Percentiles rank a stretch among this genome's conserved stretches.
phyloP scores from a whole-genome alignment of 2,797 vertebrate genomes.

The Phrynocephalus forsythii region DNA sequence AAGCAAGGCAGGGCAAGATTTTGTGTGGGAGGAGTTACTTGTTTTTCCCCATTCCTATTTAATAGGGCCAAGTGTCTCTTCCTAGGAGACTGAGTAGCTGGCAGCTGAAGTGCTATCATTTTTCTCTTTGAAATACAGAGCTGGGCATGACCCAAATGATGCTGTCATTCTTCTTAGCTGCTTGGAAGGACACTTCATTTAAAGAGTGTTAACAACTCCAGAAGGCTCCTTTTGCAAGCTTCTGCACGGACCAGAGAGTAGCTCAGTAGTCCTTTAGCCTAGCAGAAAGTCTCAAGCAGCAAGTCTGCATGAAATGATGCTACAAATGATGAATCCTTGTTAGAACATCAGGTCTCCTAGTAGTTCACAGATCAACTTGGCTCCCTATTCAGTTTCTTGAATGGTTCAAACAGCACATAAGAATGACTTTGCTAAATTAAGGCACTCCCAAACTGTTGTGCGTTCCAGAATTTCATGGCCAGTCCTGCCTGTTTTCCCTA shows the following conservation, averaged over 20 bases:
- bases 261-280: background rate
- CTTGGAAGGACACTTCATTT: background rate
- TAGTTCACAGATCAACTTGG: background rate
- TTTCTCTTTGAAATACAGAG: background rate
- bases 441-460: background rate
- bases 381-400: background rate
- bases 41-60: slow-evolving; percentile 25
- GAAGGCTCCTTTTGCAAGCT: background rate
- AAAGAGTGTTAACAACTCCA: background rate
- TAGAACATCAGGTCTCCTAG: background rate
- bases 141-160: background rate
- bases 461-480: background rate
- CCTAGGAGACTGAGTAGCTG: slow-evolving; percentile 14
- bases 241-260: background rate
- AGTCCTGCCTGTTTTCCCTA: background rate
- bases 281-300: background rate
- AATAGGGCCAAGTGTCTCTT: background rate
- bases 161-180: background rate
- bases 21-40: slow-evolving; percentile 30
- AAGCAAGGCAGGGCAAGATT: slow-evolving; percentile 42
- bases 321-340: background rate
- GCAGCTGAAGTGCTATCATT: background rate
- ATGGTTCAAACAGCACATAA: background rate
- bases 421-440: background rate
- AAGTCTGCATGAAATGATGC: background rate